Conservation (phyloP, 2,888 invertebrate species). For the Nemurella pictetii region DNA sequence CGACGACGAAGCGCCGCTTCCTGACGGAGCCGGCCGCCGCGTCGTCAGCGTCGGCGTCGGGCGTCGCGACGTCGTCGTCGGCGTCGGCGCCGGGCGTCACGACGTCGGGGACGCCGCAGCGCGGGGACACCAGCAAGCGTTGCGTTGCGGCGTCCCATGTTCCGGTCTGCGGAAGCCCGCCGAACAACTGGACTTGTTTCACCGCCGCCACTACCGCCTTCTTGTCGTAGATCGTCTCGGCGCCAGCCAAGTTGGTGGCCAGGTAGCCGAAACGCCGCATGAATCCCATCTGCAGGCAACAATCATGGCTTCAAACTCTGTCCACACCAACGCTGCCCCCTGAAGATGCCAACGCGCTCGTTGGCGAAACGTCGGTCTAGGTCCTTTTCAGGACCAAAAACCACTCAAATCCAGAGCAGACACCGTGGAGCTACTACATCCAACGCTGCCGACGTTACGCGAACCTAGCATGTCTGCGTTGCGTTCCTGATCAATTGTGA, state of each 20-base stretch:
- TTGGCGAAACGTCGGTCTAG: neutral
- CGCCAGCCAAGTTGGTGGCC: slow-evolving; percentile 54
- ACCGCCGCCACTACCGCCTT: slow-evolving; percentile 66
- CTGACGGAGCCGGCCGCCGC: slow-evolving; percentile 49
- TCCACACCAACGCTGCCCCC: no score
- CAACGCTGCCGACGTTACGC: no score
- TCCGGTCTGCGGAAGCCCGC: slow-evolving; percentile 70
- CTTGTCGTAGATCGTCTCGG: slow-evolving; percentile 65
- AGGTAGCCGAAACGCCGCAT: slow-evolving; percentile 73
- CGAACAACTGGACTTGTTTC: slow-evolving; percentile 70
- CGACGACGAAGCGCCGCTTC: slow-evolving; percentile 61
- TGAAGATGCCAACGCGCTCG: no score
- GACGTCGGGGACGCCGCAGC: slow-evolving; percentile 76
- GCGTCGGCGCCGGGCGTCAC: slow-evolving; percentile 47
- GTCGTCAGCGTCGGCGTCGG: slow-evolving; percentile 58
- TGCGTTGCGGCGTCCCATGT: slow-evolving; percentile 65
- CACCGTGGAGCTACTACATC: no score
- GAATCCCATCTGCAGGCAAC: slow-evolving; percentile 60
- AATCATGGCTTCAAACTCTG: no score
- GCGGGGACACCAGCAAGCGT: slow-evolving; percentile 64
- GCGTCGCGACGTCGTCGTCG: slow-evolving; percentile 78
- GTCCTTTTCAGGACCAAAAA: no score
- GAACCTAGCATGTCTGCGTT: no score
- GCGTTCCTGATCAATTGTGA: no score
- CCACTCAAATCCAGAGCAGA: no score